Evolutionary conservation across 1,140 invertebrate genomes (phyloP).

Genomic region (Hormaphis cornu): DNA sequence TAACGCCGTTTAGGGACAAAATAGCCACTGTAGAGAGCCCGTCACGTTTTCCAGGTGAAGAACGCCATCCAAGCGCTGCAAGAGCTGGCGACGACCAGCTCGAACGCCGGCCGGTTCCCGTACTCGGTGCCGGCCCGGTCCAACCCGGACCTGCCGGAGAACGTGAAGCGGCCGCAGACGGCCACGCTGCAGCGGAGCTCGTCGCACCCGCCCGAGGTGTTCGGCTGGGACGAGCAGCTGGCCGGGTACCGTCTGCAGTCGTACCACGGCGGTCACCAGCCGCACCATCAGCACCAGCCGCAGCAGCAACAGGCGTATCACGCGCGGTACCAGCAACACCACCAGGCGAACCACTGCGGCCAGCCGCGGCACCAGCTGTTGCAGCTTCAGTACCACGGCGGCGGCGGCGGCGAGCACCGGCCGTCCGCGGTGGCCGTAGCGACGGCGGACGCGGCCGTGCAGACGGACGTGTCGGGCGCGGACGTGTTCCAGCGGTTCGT

Average conservation of each 20-base stretch:
- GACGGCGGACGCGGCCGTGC: background rate
- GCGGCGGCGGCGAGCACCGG: background rate
- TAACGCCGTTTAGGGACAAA: too few relatives aligned
- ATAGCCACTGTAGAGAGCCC: too few relatives aligned
- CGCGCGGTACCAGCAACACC: background rate
- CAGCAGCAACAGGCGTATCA: background rate
- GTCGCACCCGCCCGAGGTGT: slow-evolving; percentile 71
- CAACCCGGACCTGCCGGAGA: slow-evolving; percentile 52
- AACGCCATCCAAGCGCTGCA: slow-evolving; percentile 72
- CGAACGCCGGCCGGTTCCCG: slow-evolving; percentile 38
- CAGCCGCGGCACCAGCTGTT: too few relatives aligned
- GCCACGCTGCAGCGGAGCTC: slow-evolving; percentile 57
- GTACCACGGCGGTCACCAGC: too few relatives aligned
- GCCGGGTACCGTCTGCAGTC: background rate
- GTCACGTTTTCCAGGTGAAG: slow-evolving; percentile 48
- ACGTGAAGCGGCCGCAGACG: slow-evolving; percentile 37
- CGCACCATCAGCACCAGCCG: background rate
- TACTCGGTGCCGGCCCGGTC: slow-evolving; percentile 55
- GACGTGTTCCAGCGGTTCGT: slow-evolving; percentile 15
- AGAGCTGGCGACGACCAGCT: slow-evolving; percentile 58
- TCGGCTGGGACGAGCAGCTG: slow-evolving; percentile 59
- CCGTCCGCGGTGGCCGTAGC: too few relatives aligned
- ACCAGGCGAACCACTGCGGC: background rate
- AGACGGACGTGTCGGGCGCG: slow-evolving; percentile 1
- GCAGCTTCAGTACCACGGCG: too few relatives aligned